Base-by-base conservation (phyloP, 1,140 invertebrate genomes). In the Ips typographus region DNA sequence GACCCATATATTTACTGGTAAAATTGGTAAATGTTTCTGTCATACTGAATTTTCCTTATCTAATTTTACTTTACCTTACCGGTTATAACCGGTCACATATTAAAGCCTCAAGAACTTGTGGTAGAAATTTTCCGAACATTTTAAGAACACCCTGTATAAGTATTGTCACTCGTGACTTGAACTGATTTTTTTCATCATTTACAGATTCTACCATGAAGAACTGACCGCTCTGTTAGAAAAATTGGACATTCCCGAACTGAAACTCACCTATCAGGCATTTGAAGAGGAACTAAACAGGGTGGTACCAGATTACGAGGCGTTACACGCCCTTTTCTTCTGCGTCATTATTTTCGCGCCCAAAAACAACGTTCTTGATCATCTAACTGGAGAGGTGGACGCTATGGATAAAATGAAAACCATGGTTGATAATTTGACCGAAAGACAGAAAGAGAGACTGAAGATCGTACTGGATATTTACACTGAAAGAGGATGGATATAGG, bases 261-360 rank as follows among this genome's bases (percentile, higher is more conserved):
- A 49, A 22, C 40, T 60, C 6, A 4, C 58, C 3, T 60, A 60
- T 40, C 7, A 42, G 4, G 42, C 8, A n/a, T 53, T 7, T 37
- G 5, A 61, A n/a, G 39, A 51, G 39, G 58, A 61, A 2, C 4
- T 61, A 38, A 60, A 51, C 3, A 36, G 44, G 7, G 39, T 53
- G 40, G 59, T 47, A 8, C 8, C 2, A 8, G 37, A 38, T 22
- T 2, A 7, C 5, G 39, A 67, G 43, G 39, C 47, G 2, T n/a
- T n/a, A 8, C 42, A 41, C 4, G 8, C 65, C 0, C 8, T 67
- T 4, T 68, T 68, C 37, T 38, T 62, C 4, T 44, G 52, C 6
- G 41, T 22, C 40, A 39, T 60, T n/a, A 58, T 68, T 51, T 61
- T 68, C 40, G 57, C 7, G n/a, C n/a, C 3, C 7, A 68, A 60